These are phyloP conservation scores for Anomalospiza imberbis DNA, from an alignment of 2,797 vertebrate genomes.

Conservation along the genomic window DNA sequence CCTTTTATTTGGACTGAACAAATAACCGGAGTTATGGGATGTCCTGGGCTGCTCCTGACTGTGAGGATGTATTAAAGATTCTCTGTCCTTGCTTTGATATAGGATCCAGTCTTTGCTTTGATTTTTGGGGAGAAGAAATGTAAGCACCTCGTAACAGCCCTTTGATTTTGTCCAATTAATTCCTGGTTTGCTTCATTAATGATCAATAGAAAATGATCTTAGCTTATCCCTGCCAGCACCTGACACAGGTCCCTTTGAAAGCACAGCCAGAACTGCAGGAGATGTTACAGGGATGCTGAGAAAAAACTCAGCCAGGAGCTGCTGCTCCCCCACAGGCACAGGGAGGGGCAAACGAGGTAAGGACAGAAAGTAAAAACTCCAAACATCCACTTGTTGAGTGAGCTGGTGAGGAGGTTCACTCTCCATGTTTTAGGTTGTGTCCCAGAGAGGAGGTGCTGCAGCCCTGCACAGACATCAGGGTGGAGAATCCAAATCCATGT, in stretches of 20 bases:
- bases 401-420: background rate
- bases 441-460: background rate
- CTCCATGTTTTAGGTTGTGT: background rate
- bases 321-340: background rate
- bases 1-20: background rate
- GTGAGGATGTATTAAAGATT: background rate
- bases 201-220: background rate
- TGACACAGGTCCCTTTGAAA: background rate
- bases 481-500: background rate
- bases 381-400: background rate
- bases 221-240: background rate
- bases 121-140: background rate
- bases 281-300: background rate
- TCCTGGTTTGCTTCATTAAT: background rate
- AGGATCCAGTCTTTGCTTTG: background rate
- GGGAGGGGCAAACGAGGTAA: background rate
- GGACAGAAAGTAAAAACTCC: background rate
- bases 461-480: background rate
- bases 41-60: background rate
- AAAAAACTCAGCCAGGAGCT: background rate
- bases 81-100: background rate
- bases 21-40: background rate
- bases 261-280: background rate
- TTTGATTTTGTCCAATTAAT: slow-evolving; percentile 34
- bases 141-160: background rate